Percentiles rank a stretch among this genome's conserved stretches.
phyloP scores from a whole-genome alignment of 2,797 vertebrate species.

The Luscinia luscinia region DNA sequence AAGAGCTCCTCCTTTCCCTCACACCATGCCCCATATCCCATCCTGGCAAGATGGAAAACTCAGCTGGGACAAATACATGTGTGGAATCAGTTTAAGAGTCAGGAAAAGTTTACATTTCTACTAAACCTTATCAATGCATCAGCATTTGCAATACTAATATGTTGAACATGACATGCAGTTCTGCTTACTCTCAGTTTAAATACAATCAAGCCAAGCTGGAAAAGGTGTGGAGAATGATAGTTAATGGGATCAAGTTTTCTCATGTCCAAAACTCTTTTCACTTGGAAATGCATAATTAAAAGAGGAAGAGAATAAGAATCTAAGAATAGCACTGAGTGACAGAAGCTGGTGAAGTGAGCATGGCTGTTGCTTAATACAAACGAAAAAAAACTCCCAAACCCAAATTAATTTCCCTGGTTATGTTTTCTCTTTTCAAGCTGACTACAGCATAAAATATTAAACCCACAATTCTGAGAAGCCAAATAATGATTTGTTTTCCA shows the following conservation, averaged over 20 bases:
- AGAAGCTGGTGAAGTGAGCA: not conserved
- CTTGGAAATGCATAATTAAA: not conserved
- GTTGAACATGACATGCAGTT: not conserved
- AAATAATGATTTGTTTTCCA: not conserved
- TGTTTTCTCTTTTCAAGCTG: not conserved
- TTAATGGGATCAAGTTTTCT: not conserved
- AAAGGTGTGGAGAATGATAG: not conserved
- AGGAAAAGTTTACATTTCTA: not conserved
- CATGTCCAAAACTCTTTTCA: not conserved
- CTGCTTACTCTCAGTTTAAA: not conserved
- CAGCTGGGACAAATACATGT: not conserved
- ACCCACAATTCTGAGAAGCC: not conserved
- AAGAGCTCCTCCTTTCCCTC: not conserved
- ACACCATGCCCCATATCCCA: not conserved
- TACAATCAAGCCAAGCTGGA: not conserved
- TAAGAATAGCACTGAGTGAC: not conserved
- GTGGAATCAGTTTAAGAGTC: not conserved
- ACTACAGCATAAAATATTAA: not conserved
- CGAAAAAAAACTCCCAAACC: not conserved
- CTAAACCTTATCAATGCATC: not conserved
- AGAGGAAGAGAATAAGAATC: not conserved
- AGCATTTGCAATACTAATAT: not conserved
- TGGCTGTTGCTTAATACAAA: not conserved
- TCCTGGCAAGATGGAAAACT: not conserved
- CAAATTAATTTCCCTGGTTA: not conserved